phyloP scores from a whole-genome alignment of 2,888 invertebrate genomes.

The Callosobruchus maculatus region DNA sequence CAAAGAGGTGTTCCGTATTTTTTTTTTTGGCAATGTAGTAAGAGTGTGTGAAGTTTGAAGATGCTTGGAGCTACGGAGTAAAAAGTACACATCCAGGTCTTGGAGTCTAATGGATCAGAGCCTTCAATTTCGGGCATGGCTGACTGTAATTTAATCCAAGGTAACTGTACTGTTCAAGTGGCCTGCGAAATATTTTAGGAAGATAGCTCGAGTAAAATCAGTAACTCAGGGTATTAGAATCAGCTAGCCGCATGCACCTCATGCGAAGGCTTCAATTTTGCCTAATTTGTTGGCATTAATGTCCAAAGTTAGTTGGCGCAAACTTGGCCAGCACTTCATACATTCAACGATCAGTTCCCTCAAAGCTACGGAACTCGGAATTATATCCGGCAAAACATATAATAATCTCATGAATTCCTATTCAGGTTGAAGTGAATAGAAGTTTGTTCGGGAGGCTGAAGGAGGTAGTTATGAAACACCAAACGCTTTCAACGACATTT shows the following conservation, averaged over 20 bases:
- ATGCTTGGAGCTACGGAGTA: too few species aligned
- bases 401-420: not conserved
- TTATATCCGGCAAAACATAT: not conserved
- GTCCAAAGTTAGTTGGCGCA: not conserved
- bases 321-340: not conserved
- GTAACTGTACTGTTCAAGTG: too few species aligned
- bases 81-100: too few species aligned
- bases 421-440: not conserved
- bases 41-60: too few species aligned
- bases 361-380: not conserved
- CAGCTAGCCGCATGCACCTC: not conserved
- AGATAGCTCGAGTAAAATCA: not conserved
- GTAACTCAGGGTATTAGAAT: not conserved
- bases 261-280: not conserved
- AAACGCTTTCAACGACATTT: not conserved
- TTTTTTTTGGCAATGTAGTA: too few species aligned
- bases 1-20: too few species aligned
- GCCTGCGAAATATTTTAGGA: too few species aligned
- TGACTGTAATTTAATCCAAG: too few species aligned
- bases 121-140: too few species aligned
- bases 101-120: too few species aligned
- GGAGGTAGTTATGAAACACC: not conserved
- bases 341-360: not conserved
- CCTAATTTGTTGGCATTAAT: not conserved
- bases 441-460: not conserved